Evolutionary conservation across 2,797 vertebrate genomes (phyloP).

Genomic region (Anabacerthia variegaticeps): DNA sequence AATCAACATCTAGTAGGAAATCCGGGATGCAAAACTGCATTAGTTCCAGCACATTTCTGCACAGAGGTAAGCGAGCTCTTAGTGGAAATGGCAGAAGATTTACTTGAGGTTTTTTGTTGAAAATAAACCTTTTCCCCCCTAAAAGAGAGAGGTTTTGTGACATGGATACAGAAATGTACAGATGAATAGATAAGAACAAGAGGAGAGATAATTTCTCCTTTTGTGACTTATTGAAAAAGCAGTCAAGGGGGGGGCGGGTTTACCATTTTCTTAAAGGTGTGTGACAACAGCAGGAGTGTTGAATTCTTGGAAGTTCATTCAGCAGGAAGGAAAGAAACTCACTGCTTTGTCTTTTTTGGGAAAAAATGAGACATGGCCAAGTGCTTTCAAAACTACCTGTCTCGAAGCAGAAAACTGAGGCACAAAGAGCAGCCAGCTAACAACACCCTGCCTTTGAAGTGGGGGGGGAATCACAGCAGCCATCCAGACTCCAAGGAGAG

Average conservation of each 20-base stretch:
- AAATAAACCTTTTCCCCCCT: background rate
- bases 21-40: background rate
- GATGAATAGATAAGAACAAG: background rate
- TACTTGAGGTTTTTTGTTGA: background rate
- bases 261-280: background rate
- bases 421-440: background rate
- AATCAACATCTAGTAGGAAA: background rate
- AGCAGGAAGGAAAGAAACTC: background rate
- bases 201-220: fast-evolving
- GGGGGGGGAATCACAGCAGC: background rate
- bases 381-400: background rate
- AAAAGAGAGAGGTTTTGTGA: background rate
- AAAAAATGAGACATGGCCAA: background rate
- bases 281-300: fast-evolving
- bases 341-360: background rate
- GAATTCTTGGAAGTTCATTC: background rate
- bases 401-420: background rate
- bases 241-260: background rate
- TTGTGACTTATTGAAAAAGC: background rate
- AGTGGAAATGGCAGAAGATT: background rate
- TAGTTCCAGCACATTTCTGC: conserved; percentile 34
- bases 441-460: background rate
- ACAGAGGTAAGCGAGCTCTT: background rate
- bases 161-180: background rate
- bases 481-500: background rate